Percentiles rank a stretch among this genome's conserved stretches.
Evolutionary conservation across 1,140 invertebrate genomes (phyloP).

Genomic region (Leptestheria dahalacensis): DNA sequence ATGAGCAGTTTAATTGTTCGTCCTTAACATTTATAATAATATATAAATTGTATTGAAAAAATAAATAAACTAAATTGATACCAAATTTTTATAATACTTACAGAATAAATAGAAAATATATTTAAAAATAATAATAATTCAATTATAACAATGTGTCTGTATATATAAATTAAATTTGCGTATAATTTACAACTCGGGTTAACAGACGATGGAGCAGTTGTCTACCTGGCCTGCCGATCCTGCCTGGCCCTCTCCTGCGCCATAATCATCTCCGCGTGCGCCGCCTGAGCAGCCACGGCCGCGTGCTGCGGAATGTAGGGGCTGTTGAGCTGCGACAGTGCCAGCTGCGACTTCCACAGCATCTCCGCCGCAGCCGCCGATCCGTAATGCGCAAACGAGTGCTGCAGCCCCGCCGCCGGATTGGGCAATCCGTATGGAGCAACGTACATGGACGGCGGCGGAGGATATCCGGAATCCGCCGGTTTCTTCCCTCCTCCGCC

Average conservation of each 20-base stretch:
- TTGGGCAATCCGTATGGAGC: background rate
- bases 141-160: too few species aligned
- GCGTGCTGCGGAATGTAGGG: background rate
- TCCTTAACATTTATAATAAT: too few species aligned
- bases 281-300: background rate
- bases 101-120: too few species aligned
- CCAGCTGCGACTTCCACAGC: background rate
- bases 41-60: too few species aligned
- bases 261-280: slow-evolving; percentile 1
- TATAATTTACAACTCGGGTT: too few species aligned
- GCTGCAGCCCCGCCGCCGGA: background rate
- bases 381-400: background rate
- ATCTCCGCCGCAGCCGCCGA: slow-evolving; percentile 2
- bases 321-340: background rate
- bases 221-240: slow-evolving; percentile 1
- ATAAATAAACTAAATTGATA: too few species aligned
- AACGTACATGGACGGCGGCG: background rate
- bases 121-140: too few species aligned
- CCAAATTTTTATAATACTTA: too few species aligned
- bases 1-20: too few species aligned
- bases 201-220: too few species aligned
- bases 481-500: background rate
- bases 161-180: background rate
- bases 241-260: slow-evolving; percentile 1
- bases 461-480: background rate